Percentiles rank a stretch among this genome's conserved stretches.
phyloP scores from a whole-genome alignment of 2,113 vertebrate species.

The Amphilophus citrinellus region DNA sequence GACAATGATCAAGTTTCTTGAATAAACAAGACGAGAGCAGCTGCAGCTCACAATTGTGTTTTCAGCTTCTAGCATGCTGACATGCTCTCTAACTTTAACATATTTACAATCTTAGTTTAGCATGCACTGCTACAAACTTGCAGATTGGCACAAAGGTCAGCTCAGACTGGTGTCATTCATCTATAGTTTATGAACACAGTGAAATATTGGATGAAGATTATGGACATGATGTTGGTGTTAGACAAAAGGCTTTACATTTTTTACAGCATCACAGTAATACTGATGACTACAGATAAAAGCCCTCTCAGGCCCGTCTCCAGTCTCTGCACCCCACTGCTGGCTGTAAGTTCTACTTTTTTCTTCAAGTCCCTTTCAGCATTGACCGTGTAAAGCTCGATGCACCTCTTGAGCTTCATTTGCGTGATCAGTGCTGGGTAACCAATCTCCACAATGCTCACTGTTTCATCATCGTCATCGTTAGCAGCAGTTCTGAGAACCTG shows the following conservation, averaged over 20 bases:
- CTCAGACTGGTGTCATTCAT: background rate
- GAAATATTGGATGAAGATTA: background rate
- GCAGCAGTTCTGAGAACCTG: background rate
- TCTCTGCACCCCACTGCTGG: background rate
- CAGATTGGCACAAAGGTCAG: background rate
- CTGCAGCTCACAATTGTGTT: background rate
- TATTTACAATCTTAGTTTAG: background rate
- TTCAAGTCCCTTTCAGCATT: conserved; percentile 65
- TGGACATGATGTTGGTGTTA: background rate
- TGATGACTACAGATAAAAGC: conserved; percentile 29
- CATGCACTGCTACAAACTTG: background rate
- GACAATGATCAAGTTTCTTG: background rate
- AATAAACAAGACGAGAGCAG: background rate
- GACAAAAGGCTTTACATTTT: background rate
- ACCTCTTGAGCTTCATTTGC: conserved; percentile 77
- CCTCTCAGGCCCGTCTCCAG: background rate
- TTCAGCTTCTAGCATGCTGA: background rate
- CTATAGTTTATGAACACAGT: background rate
- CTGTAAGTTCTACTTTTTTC: background rate
- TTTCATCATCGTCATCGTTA: conserved; percentile 42
- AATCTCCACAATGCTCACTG: conserved; percentile 80
- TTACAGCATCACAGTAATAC: conserved; percentile 16
- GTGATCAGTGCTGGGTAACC: conserved; percentile 80
- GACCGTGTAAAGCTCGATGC: conserved; percentile 75
- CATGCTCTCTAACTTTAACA: background rate